phyloP scores from a whole-genome alignment of 2,797 vertebrate species.

The Helicolenus hilgendorfi region DNA sequence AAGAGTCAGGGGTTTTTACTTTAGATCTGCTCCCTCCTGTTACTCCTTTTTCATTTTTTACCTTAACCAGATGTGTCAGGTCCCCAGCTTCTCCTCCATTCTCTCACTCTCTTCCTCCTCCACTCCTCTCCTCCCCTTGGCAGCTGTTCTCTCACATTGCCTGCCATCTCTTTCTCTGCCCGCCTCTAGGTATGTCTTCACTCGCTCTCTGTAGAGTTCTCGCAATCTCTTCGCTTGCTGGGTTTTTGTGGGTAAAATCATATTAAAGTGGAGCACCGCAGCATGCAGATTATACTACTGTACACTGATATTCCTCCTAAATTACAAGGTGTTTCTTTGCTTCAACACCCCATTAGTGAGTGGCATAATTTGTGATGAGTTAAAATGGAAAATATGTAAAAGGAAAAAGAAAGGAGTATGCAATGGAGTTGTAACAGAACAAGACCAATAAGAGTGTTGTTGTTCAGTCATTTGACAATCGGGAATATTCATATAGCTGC shows the following conservation, averaged over 20 bases:
- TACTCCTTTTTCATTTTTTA: slow-evolving; percentile 40
- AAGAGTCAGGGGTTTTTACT: slow-evolving; percentile 69
- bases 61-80: slow-evolving; percentile 77
- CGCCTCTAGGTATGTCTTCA: slow-evolving; percentile 33
- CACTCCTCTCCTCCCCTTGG: slow-evolving; percentile 21
- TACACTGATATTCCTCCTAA: neutral
- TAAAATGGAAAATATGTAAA: neutral
- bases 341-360: neutral
- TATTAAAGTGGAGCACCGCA: neutral
- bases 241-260: slow-evolving; percentile 28
- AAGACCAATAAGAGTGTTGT: neutral
- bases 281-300: neutral
- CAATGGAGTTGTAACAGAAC: neutral
- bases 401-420: neutral
- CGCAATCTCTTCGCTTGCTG: neutral
- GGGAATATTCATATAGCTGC: neutral
- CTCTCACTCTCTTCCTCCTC: slow-evolving; percentile 15
- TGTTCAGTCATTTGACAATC: neutral
- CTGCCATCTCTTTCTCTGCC: slow-evolving; percentile 26
- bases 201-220: slow-evolving; percentile 18
- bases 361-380: neutral
- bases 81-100: slow-evolving; percentile 56
- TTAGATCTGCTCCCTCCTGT: slow-evolving; percentile 51
- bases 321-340: neutral
- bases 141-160: slow-evolving; percentile 62